These are phyloP conservation scores for Mellilla xanthometata DNA, from an alignment of 2,888 invertebrate species.

Conservation along the genomic window DNA sequence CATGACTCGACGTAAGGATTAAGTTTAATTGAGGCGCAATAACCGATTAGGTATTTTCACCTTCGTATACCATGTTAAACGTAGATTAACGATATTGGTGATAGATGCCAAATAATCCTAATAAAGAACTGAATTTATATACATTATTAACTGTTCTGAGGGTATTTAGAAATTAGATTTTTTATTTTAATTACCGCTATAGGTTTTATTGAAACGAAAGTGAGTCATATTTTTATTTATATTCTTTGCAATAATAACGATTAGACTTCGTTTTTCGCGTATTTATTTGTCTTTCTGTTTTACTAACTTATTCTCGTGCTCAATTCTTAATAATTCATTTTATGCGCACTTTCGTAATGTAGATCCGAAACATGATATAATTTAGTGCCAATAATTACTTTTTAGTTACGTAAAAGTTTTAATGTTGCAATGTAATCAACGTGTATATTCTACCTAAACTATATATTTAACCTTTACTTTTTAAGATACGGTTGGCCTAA, in stretches of 20 bases:
- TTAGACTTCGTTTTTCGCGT: conserved; percentile 25
- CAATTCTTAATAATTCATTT: conserved; percentile 34
- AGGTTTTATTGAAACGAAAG: conserved; percentile 38
- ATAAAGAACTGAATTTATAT: conserved; percentile 83
- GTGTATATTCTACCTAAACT: conserved; percentile 43
- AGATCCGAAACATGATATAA: conserved; percentile 56
- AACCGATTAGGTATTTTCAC: conserved; percentile 74
- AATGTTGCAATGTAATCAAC: conserved; percentile 49
- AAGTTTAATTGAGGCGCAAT: conserved; percentile 66
- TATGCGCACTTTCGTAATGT: conserved; percentile 31
- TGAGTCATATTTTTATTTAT: conserved; percentile 43
- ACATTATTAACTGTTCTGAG: conserved; percentile 80
- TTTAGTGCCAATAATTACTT: conserved; percentile 79
- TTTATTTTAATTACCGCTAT: conserved; percentile 67
- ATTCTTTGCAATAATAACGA: conserved; percentile 36
- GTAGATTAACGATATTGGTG: conserved; percentile 77
- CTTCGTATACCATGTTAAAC: conserved; percentile 77
- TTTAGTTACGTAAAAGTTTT: conserved; percentile 62
- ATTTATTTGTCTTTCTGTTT: conserved; percentile 19
- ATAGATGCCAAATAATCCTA: conserved; percentile 82
- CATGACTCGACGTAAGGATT: conserved; percentile 48
- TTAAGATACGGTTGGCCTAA: conserved; percentile 73
- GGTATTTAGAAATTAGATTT: conserved; percentile 75
- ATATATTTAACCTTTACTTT: conserved; percentile 52
- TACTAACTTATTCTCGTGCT: conserved; percentile 46